Conservation (phyloP, 2,113 vertebrate genomes). For the Hassar affinis region DNA sequence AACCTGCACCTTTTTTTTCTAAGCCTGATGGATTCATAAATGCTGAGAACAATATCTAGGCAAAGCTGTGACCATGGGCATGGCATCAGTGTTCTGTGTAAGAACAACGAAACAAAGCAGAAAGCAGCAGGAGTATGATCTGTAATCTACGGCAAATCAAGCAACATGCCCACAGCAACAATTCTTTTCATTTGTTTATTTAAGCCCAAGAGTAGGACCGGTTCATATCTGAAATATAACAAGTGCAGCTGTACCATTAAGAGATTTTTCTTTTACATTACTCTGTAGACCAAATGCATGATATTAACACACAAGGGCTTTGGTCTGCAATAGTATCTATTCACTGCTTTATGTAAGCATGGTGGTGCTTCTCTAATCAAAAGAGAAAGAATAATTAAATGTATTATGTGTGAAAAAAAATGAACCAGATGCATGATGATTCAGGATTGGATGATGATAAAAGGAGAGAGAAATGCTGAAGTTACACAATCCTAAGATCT, state of each 20-base stretch:
- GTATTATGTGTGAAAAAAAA: no score
- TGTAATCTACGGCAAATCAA: not conserved
- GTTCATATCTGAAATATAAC: not conserved
- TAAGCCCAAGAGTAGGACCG: not conserved
- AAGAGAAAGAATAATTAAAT: not conserved
- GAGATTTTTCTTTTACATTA: not conserved
- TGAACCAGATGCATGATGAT: not conserved
- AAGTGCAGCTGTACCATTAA: not conserved
- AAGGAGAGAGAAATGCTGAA: not conserved
- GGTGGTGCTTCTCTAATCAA: not conserved
- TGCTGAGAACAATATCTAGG: not conserved
- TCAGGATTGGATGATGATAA: not conserved
- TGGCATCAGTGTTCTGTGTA: not conserved
- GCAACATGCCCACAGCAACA: not conserved
- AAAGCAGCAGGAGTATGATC: not conserved
- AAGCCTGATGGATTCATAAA: conserved; percentile 18
- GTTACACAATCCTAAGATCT: not conserved
- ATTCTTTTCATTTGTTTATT: not conserved
- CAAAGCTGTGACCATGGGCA: not conserved
- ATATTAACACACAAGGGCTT: not conserved
- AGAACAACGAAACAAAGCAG: not conserved
- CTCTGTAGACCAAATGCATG: not conserved
- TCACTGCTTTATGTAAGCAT: not conserved
- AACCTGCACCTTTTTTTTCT: conserved; percentile 35
- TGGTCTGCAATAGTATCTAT: not conserved